phyloP scores from a whole-genome alignment of 2,888 invertebrate genomes.

The Himalopsyche anomala region DNA sequence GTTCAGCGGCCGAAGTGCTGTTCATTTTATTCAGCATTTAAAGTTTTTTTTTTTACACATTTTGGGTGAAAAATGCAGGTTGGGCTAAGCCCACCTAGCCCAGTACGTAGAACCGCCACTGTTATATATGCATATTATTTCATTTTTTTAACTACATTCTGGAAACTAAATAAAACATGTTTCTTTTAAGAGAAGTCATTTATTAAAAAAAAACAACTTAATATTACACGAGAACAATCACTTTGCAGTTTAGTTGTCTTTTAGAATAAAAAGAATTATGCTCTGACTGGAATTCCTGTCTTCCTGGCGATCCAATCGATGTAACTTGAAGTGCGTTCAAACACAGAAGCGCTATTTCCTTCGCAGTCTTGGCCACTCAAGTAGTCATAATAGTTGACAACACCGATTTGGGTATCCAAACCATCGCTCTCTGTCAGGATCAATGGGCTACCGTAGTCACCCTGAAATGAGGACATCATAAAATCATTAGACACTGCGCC shows the following conservation, averaged over 20 bases:
- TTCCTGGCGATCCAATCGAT: constrained; percentile 51
- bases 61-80: too few relatives aligned
- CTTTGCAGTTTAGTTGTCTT: too few relatives aligned
- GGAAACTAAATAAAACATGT: too few relatives aligned
- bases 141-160: too few relatives aligned
- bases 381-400: constrained; percentile 49
- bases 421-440: not conserved
- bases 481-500: not conserved
- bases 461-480: constrained; percentile 41
- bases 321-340: constrained; percentile 49
- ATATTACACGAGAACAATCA: too few relatives aligned
- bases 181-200: not conserved
- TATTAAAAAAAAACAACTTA: not conserved
- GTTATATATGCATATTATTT: too few relatives aligned
- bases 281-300: constrained; percentile 52
- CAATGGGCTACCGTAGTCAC: constrained; percentile 57
- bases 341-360: constrained; percentile 51
- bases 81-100: too few relatives aligned
- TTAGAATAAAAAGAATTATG: not conserved
- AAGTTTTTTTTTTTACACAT: too few relatives aligned
- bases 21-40: too few relatives aligned
- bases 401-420: constrained; percentile 51
- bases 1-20: too few relatives aligned
- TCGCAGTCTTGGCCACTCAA: constrained; percentile 52
- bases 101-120: too few relatives aligned